Base-by-base conservation (phyloP, 2,113 vertebrate genomes). In the Paramormyrops kingsleyae region DNA sequence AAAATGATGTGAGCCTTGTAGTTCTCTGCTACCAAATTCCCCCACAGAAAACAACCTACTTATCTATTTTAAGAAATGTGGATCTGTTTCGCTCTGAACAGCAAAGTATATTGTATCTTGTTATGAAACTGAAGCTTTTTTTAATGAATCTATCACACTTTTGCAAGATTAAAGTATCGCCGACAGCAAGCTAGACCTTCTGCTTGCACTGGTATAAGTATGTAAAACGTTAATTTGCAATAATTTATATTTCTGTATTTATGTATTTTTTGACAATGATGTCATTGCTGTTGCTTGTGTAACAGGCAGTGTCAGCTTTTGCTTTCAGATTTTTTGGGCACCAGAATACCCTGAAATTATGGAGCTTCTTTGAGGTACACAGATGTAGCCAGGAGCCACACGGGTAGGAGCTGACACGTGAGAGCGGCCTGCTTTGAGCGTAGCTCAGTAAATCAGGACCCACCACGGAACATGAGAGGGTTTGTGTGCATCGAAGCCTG, bases 21-120 rank as follows among this genome's bases (percentile, higher is more conserved):
- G 6, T 80, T 80, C 31, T 42, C 15, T 80, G 74, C 74, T 42
- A 42, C 74, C 31, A 80, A 42, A 80, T 70, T 80, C 74, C 31
- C 74, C 74, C 35, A 80, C 74, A 80, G 74, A 80, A 80, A 80
- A 80, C 74, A 80, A 80, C 74, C 74, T 80, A 80, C 74, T 80
- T 80, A 70, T 80, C 74, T 80, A 80, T 80, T 80, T 80, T 80
- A 42, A 42, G 74, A 80, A 80, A 80, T 42, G 12, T 80, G 74
- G 74, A 80, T 80, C 74, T 80, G 31, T 80, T 80, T 35, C 74
- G n/a, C 35, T 80, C 74, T 80, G 74, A 80, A 80, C 35, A 42
- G 74, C 74, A 39, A 42, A 80, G 74, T 39, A 80, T 80, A 80
- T 80, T 80, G 35, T 80, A 80, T 80, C 74, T 19, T 80, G 35